Conservation (phyloP, 2,113 vertebrate species). For the Phalacrocorax carbo region DNA sequence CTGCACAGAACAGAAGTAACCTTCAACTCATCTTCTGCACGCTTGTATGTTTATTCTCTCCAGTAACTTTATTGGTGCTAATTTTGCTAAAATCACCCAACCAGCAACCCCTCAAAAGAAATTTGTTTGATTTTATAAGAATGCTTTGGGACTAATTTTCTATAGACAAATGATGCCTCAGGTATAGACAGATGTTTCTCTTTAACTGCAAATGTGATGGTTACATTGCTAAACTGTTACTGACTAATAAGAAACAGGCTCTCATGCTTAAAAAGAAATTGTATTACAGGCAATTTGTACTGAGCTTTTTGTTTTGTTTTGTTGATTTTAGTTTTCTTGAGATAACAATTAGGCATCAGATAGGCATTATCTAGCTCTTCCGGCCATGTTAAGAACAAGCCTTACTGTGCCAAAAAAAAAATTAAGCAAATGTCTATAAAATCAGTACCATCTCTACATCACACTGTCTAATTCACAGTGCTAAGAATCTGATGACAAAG, state of each 20-base stretch:
- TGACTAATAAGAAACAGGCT: not conserved
- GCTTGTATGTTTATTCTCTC: not conserved
- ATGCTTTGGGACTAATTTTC: fast-evolving
- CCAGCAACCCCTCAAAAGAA: not conserved
- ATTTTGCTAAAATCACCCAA: not conserved
- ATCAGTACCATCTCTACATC: not conserved
- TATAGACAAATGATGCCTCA: not conserved
- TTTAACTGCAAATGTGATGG: not conserved
- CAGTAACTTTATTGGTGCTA: not conserved
- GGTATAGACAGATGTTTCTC: not conserved
- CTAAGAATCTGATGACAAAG: not conserved
- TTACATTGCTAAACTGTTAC: not conserved
- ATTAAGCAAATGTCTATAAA: not conserved
- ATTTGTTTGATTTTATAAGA: not conserved
- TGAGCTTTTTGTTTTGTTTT: not conserved
- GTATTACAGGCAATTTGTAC: not conserved
- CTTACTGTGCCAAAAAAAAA: not conserved
- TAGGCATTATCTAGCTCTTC: not conserved
- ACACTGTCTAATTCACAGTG: not conserved
- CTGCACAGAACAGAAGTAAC: not conserved
- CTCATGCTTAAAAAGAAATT: not conserved
- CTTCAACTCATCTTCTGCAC: not conserved
- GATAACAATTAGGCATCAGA: not conserved
- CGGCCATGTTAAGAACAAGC: not conserved
- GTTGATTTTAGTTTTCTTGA: not conserved